Conservation (phyloP, 1,140 invertebrate genomes). For the Bemisia tabaci region DNA sequence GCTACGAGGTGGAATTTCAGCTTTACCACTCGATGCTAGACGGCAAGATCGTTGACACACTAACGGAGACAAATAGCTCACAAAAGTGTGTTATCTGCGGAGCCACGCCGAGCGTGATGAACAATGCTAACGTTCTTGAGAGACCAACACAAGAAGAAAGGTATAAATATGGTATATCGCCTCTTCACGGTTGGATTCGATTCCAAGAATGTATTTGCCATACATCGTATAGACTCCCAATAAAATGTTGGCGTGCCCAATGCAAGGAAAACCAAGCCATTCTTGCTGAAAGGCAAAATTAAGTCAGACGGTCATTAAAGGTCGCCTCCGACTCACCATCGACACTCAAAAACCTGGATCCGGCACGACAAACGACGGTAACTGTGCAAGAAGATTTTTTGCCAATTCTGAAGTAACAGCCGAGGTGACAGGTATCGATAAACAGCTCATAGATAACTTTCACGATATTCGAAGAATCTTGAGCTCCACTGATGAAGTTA, state of each 20-base stretch:
- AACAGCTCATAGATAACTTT: constrained; percentile 27
- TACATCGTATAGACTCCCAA: constrained; percentile 27
- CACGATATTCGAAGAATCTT: no score
- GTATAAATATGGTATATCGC: constrained; percentile 28
- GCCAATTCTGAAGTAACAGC: constrained; percentile 21
- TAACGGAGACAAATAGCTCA: constrained; percentile 27
- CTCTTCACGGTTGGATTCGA: constrained; percentile 28
- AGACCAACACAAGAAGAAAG: constrained; percentile 18
- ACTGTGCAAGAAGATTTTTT: constrained; percentile 30
- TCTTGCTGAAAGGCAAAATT: constrained; percentile 4
- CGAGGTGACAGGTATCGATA: constrained; percentile 28
- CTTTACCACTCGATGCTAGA: constrained; percentile 29
- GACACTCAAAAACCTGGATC: constrained; percentile 19
- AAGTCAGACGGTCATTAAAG: constrained; percentile 10
- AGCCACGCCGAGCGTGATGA: constrained; percentile 29
- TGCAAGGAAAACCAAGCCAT: no score
- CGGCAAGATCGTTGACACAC: constrained; percentile 32
- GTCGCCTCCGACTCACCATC: constrained; percentile 13
- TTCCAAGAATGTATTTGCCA: constrained; percentile 27
- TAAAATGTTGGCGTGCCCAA: no score
- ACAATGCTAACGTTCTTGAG: constrained; percentile 21
- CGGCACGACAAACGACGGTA: constrained; percentile 28
- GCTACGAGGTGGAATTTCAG: constrained; percentile 15
- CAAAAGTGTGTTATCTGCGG: constrained; percentile 30
- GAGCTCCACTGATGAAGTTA: no score